phyloP scores from a whole-genome alignment of 2,888 invertebrate genomes.

The Epiblema foenella region DNA sequence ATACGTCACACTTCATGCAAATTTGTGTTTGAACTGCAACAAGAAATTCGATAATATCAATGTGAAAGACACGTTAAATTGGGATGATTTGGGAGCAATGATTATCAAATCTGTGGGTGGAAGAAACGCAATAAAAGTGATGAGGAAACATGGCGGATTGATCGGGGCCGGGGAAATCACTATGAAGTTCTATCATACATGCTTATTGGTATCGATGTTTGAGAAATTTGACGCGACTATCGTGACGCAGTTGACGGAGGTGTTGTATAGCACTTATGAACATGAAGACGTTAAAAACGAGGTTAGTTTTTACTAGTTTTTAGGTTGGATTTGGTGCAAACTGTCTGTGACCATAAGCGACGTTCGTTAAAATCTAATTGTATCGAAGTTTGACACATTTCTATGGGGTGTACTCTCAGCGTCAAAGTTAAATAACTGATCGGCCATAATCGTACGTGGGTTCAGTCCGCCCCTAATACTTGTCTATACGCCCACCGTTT shows the following conservation, averaged over 20 bases:
- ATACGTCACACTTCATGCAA: conserved; percentile 83
- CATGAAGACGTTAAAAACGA: conserved; percentile 70
- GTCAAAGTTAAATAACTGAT: no score
- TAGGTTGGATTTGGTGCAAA: no score
- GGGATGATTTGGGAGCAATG: conserved; percentile 85
- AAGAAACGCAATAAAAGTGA: conserved; percentile 81
- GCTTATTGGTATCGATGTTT: conserved; percentile 78
- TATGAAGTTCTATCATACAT: conserved; percentile 85
- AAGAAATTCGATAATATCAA: conserved; percentile 75
- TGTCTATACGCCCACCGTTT: no score
- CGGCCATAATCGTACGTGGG: no score
- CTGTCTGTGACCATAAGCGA: no score
- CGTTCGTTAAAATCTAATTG: no score
- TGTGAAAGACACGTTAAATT: conserved; percentile 80
- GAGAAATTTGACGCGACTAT: conserved; percentile 72
- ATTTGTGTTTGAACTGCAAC: conserved; percentile 87
- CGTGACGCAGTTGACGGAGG: conserved; percentile 67
- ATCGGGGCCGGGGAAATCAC: conserved; percentile 85
- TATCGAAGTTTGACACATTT: no score
- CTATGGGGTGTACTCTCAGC: no score
- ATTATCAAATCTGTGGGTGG: conserved; percentile 87
- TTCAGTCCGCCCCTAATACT: no score
- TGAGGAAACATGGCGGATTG: conserved; percentile 82
- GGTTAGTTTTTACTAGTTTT: conserved; percentile 58
- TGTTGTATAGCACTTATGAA: conserved; percentile 71